Conservation (phyloP, 2,113 vertebrate genomes). For the Zapus hudsonius region DNA sequence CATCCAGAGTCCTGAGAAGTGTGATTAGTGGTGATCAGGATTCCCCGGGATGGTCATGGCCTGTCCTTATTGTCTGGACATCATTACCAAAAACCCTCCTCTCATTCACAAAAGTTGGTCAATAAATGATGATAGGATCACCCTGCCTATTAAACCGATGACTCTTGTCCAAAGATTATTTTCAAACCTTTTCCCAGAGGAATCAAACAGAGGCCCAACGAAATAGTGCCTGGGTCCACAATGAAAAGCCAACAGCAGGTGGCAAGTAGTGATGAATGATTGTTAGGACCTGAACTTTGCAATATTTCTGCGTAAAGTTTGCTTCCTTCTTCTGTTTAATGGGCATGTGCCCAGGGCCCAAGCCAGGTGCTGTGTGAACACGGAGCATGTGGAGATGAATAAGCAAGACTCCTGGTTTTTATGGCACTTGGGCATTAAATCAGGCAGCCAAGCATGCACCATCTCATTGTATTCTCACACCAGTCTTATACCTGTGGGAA, state of each 20-base stretch:
- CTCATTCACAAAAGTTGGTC: too few species aligned
- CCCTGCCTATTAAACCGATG: not conserved
- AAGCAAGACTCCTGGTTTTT: not conserved
- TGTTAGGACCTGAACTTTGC: not conserved
- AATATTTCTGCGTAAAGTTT: not conserved
- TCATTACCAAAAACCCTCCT: not conserved
- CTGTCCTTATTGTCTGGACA: not conserved
- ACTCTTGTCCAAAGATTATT: not conserved
- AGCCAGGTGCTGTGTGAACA: not conserved
- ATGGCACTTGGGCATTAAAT: not conserved
- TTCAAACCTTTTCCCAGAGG: not conserved
- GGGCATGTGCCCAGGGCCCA: not conserved
- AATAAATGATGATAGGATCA: not conserved
- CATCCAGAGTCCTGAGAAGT: not conserved
- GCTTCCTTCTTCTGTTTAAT: not conserved
- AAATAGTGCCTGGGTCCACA: not conserved
- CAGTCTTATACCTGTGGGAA: not conserved
- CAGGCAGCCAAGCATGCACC: not conserved
- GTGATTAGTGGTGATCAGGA: not conserved
- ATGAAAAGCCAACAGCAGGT: not conserved
- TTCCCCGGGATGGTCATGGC: too few species aligned
- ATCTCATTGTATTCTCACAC: not conserved
- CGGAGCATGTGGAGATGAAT: not conserved
- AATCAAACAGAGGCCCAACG: not conserved
- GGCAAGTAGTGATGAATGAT: not conserved